These are phyloP conservation scores for Polymixis flavicincta DNA, from an alignment of 2,888 invertebrate species.

Conservation along the genomic window DNA sequence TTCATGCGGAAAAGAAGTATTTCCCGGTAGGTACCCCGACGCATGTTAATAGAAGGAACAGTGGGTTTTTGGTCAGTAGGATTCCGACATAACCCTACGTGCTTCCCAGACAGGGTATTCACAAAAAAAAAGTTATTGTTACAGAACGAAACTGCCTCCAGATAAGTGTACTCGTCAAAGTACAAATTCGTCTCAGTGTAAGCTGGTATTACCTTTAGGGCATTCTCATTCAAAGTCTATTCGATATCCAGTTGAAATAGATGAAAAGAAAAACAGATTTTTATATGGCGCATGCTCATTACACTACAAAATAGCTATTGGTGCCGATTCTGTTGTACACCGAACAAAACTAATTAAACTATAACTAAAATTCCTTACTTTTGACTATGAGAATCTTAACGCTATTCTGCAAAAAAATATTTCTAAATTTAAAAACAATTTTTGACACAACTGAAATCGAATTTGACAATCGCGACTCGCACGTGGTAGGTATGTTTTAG, in stretches of 20 bases:
- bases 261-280: not conserved
- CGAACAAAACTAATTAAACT: too few relatives aligned
- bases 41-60: too few relatives aligned
- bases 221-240: not conserved
- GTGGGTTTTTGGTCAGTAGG: not conserved
- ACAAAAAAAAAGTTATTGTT: not conserved
- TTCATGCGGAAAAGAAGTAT: not conserved
- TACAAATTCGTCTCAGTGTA: not conserved
- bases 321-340: too few relatives aligned
- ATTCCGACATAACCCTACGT: not conserved
- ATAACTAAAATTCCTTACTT: too few relatives aligned
- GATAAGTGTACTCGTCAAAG: not conserved
- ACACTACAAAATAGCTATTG: not conserved
- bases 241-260: not conserved
- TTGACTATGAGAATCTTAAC: too few relatives aligned
- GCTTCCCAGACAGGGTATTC: too few relatives aligned
- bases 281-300: not conserved
- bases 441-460: too few relatives aligned
- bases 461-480: too few relatives aligned
- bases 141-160: not conserved
- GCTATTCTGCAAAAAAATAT: too few relatives aligned
- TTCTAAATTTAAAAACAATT: too few relatives aligned
- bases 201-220: not conserved
- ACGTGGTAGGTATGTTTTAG: too few relatives aligned
- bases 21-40: not conserved